Evolutionary conservation across 2,797 vertebrate species (phyloP).

Genomic region (Lithobates sylvaticus): DNA sequence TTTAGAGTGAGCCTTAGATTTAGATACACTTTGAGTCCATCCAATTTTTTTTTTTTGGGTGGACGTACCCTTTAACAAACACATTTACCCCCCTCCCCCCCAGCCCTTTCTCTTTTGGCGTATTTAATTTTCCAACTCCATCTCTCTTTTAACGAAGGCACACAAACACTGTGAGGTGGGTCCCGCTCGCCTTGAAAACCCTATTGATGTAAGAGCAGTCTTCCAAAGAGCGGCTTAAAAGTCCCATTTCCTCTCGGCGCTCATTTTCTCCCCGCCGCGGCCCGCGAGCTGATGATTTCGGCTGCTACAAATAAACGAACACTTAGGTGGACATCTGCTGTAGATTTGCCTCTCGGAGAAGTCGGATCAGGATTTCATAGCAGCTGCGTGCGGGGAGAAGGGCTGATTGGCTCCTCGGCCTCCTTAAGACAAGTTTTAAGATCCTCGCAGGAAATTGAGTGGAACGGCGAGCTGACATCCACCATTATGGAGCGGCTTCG

Average conservation of each 20-base stretch:
- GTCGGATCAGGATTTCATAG: constrained; percentile 75
- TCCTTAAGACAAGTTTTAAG: constrained; percentile 76
- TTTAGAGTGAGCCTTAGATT: too few species aligned
- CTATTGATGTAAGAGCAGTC: constrained; percentile 31
- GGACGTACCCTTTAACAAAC: not conserved
- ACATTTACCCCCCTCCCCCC: not conserved
- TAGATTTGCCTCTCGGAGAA: constrained; percentile 78
- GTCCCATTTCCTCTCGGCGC: constrained; percentile 34
- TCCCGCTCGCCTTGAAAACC: constrained; percentile 4
- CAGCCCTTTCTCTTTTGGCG: not conserved
- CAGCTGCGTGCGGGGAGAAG: constrained; percentile 65
- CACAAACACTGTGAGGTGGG: constrained; percentile 4
- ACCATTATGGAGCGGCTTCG: constrained; percentile 77
- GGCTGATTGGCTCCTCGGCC: constrained; percentile 76
- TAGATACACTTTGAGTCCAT: too few species aligned
- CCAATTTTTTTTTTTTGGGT: too few species aligned
- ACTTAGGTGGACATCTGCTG: constrained; percentile 81
- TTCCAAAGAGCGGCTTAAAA: constrained; percentile 28
- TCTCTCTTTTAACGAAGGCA: constrained; percentile 12
- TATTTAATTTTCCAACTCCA: not conserved
- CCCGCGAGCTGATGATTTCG: constrained; percentile 57
- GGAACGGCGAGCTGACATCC: constrained; percentile 81
- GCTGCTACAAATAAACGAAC: constrained; percentile 66
- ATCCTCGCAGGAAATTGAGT: constrained; percentile 84
- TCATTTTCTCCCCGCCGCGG: constrained; percentile 31